A percentile compares a stretch with the other conserved stretches of the same genome.
These are phyloP conservation scores for Cantharis nigra DNA, from an alignment of 2,888 invertebrate genomes.

Conservation along the genomic window DNA sequence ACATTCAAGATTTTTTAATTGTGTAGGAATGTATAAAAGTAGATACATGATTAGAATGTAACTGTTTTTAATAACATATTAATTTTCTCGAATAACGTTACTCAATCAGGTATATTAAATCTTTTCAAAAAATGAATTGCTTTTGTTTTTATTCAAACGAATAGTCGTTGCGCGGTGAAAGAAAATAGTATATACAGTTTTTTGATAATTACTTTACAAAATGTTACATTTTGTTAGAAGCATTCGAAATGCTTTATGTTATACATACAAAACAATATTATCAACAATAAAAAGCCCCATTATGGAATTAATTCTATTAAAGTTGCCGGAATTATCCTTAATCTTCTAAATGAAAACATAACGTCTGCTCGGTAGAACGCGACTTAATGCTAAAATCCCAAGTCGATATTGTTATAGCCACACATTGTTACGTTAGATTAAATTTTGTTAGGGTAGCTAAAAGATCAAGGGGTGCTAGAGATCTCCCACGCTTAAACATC, in stretches of 20 bases:
- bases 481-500: slow-evolving; percentile 35
- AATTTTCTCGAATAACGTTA: background rate
- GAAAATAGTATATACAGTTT: background rate
- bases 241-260: background rate
- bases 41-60: background rate
- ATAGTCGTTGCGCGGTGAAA: no score
- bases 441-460: slow-evolving; percentile 47
- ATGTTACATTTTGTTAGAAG: background rate
- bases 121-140: background rate
- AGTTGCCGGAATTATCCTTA: background rate
- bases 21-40: background rate
- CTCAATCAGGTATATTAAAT: background rate
- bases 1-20: background rate
- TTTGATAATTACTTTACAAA: background rate
- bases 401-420: slow-evolving; percentile 42
- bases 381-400: slow-evolving; percentile 22
- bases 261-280: background rate
- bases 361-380: slow-evolving; percentile 7
- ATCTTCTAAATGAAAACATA: slow-evolving; percentile 19
- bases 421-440: slow-evolving; percentile 53
- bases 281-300: background rate
- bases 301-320: background rate
- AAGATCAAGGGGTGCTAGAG: slow-evolving; percentile 37
- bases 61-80: background rate
- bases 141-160: background rate